Evolutionary conservation across 2,113 vertebrate genomes (phyloP), one percentile per base, ranked within the genome.

Genomic region (Siniperca chuatsi): DNA sequence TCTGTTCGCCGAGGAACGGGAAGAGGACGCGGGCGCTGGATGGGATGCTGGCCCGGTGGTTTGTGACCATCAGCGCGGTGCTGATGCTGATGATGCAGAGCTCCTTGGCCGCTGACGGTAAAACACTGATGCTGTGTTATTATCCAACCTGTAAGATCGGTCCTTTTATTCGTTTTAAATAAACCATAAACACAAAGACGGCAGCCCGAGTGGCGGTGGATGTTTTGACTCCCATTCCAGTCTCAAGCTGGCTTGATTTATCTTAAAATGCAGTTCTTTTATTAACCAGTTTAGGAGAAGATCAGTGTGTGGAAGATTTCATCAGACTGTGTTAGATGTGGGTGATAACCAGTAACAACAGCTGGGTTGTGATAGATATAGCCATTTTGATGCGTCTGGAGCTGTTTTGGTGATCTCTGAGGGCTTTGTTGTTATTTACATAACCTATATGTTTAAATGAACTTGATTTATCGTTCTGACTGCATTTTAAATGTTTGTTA

Each of bases 61-160:
- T 89, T n/a, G 68, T 93, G 80, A 76, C 85, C 71, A 16, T 93
- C 64, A 80, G 92, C 67, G 91, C 93, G 87, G 71, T 93, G 73
- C 88, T 95, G 90, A 79, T 96, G 89, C 91, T 96, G 88, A 81
- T 95, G 82, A 78, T 95, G 91, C 95, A 94, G 87, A 91, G 94
- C 82, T 91, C 82, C 60, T 11, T 81, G 79, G 93, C 95, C 57
- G 81, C 92, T 82, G 85, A 95, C 64, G 95, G 96, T 96, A 92
- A 94, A 94, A 90, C 33, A 2, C 50, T 40, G 71, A 65, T 82
- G 55, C 57, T 78, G 76, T 68, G 16, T 52, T 62, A 29, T 67
- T 75, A 64, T 69, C 74, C 91, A 82, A 83, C 85, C 88, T 91
- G 84, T 87, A 29, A 79, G 82, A 92, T 35, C 80, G 58, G 2